Percentiles rank a stretch among this genome's conserved stretches.
These are phyloP conservation scores for Irena cyanogastra DNA, from an alignment of 2,113 vertebrate species.

Conservation along the genomic window DNA sequence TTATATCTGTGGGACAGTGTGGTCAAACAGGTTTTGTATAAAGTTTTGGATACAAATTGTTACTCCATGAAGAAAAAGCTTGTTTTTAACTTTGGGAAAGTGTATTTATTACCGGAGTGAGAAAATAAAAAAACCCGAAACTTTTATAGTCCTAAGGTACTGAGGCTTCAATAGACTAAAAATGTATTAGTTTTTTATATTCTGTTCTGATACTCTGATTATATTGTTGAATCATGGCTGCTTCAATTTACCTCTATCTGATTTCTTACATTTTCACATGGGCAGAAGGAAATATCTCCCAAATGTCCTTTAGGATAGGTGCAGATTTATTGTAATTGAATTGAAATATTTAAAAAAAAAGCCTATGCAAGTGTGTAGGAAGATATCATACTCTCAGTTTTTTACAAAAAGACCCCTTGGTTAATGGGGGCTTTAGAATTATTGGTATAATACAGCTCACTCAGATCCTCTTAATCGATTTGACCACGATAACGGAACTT, in stretches of 20 bases:
- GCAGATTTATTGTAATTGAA: constrained; percentile 10
- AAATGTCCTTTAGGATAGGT: constrained; percentile 32
- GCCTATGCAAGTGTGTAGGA: background rate
- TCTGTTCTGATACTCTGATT: constrained; percentile 33
- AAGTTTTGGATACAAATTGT: background rate
- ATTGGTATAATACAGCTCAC: background rate
- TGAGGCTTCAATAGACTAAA: background rate
- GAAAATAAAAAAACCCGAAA: background rate
- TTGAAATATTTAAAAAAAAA: background rate
- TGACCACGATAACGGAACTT: constrained; percentile 5
- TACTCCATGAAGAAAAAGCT: background rate
- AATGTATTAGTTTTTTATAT: constrained; percentile 34
- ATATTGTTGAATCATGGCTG: constrained; percentile 31
- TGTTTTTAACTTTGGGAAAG: constrained; percentile 28
- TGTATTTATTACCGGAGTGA: constrained; percentile 1
- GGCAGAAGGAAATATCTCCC: constrained; percentile 19
- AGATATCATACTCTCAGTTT: background rate
- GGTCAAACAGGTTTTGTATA: background rate
- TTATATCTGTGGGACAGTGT: background rate
- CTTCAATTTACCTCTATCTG: constrained; percentile 36
- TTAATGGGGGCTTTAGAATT: background rate
- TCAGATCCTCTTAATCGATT: background rate
- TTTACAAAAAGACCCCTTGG: background rate
- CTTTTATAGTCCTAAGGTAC: background rate
- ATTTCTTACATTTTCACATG: constrained; percentile 50